phyloP scores from a whole-genome alignment of 2,113 vertebrate species.

The Gymnobelideus leadbeateri region DNA sequence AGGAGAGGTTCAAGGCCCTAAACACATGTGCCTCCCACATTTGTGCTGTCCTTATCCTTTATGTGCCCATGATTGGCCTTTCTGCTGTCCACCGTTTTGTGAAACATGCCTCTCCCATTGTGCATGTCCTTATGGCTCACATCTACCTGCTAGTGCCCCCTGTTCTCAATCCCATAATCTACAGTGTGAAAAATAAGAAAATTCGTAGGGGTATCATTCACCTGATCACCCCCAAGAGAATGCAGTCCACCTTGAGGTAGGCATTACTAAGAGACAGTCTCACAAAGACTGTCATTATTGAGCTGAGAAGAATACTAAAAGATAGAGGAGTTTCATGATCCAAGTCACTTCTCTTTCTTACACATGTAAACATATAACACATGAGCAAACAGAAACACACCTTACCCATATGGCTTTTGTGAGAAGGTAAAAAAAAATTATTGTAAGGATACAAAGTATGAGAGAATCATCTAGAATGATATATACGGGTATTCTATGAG shows the following conservation, averaged over 20 bases:
- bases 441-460: too few species aligned
- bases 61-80: slow-evolving; percentile 70
- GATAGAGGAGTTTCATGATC: not conserved
- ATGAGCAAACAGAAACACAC: not conserved
- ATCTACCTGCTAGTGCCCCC: slow-evolving; percentile 65
- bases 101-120: slow-evolving; percentile 43
- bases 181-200: slow-evolving; percentile 68
- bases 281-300: not conserved
- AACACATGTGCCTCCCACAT: slow-evolving; percentile 68
- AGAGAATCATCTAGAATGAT: too few species aligned
- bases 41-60: slow-evolving; percentile 60
- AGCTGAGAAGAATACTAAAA: not conserved
- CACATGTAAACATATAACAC: not conserved
- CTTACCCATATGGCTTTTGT: not conserved
- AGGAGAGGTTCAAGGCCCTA: slow-evolving; percentile 57
- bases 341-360: not conserved
- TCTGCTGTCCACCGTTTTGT: slow-evolving; percentile 61
- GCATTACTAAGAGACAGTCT: not conserved
- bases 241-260: not conserved
- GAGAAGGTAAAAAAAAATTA: too few species aligned
- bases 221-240: not conserved
- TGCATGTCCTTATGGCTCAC: slow-evolving; percentile 61
- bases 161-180: slow-evolving; percentile 68
- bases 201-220: slow-evolving; percentile 48
- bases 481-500: too few species aligned